Conservation (phyloP, 2,888 invertebrate genomes). For the Ceriagrion tenellum region DNA sequence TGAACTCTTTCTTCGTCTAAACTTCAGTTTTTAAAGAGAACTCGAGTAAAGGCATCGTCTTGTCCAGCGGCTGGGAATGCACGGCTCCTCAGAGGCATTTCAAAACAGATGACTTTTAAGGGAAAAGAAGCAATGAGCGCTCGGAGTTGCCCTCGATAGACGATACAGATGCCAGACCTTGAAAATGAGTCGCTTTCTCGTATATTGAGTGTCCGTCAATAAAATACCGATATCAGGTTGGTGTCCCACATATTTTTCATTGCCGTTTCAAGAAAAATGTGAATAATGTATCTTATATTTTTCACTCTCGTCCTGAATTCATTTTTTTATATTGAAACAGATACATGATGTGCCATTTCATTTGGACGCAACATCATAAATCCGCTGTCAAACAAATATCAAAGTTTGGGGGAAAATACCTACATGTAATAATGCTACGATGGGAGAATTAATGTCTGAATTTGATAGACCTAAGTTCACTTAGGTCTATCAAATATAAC, state of each 20-base stretch:
- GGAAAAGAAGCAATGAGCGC: background rate
- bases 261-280: background rate
- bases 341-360: background rate
- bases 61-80: background rate
- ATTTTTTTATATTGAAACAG: background rate
- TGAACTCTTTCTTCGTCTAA: background rate
- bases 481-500: too few species aligned
- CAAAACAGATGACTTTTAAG: background rate
- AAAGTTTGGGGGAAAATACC: too few species aligned
- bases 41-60: background rate
- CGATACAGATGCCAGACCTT: slow-evolving; percentile 9
- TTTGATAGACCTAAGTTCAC: too few species aligned
- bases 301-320: background rate
- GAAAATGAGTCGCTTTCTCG: slow-evolving; percentile 32
- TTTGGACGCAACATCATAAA: too few species aligned
- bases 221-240: background rate
- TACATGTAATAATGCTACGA: too few species aligned
- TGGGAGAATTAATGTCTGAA: too few species aligned
- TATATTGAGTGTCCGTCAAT: background rate
- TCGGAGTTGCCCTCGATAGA: slow-evolving; percentile 12
- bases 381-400: too few species aligned
- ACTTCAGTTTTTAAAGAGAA: background rate
- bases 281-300: background rate
- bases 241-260: slow-evolving; percentile 5
- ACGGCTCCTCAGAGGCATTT: background rate